Evolutionary conservation across 2,888 invertebrate genomes (phyloP).

Genomic region (Oligia strigilis): DNA sequence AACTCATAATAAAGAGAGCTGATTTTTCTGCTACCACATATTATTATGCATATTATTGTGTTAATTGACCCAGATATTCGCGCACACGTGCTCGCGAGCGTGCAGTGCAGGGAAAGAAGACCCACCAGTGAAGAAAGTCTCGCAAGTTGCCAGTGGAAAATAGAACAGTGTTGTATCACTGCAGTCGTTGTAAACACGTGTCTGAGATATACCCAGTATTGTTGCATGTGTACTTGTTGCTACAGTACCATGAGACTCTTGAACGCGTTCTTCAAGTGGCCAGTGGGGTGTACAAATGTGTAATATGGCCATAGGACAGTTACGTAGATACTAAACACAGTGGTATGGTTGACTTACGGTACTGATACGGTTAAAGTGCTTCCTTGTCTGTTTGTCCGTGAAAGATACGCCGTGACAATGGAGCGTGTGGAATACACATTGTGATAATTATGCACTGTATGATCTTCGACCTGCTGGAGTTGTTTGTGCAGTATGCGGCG

Average conservation of each 20-base stretch:
- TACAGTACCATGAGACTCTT: not conserved
- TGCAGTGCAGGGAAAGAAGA: constrained; percentile 5
- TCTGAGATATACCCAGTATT: not conserved
- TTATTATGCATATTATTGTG: not conserved
- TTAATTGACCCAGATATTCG: constrained; percentile 21
- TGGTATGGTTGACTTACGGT: constrained; percentile 24
- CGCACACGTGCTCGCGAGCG: not conserved
- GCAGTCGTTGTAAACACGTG: constrained; percentile 38
- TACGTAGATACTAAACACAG: constrained; percentile 22
- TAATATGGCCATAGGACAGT: constrained; percentile 30
- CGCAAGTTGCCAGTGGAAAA: constrained; percentile 29
- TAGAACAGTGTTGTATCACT: constrained; percentile 41
- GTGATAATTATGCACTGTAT: constrained; percentile 6
- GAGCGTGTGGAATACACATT: not conserved
- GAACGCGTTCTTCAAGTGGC: constrained; percentile 13
- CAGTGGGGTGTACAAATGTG: constrained; percentile 21
- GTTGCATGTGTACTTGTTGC: not conserved
- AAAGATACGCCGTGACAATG: constrained; percentile 19
- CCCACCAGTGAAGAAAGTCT: constrained; percentile 38
- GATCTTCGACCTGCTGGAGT: constrained; percentile 24
- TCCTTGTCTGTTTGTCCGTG: constrained; percentile 26
- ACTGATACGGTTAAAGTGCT: constrained; percentile 16
- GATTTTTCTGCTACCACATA: not conserved
- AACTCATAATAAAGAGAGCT: not conserved
- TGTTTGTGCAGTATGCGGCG: not conserved